Evolutionary conservation across 1,140 invertebrate genomes (phyloP), one percentile per base, ranked within the genome.

Genomic region (Rhyacophila brunnea): DNA sequence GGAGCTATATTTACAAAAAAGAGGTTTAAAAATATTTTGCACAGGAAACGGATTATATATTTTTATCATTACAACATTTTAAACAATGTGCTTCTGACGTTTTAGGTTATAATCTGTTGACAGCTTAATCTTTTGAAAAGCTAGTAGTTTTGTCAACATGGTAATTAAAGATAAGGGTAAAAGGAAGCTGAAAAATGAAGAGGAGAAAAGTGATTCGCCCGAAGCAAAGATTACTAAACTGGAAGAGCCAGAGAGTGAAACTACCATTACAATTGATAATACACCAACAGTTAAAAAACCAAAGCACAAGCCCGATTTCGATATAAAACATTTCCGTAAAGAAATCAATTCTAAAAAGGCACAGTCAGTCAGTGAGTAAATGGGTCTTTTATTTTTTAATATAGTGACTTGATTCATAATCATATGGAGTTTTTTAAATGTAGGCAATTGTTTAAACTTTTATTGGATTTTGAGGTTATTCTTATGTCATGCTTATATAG

Each of bases 301-400:
- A 34, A 45, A 50, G 9, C 36, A 17, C 61, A 66, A 65, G 9
- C 43, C 61, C 40, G 66, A 34, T 46, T 78, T 79, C 63, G 74
- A 79, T 63, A 64, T 79, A n/a, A 79, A 79, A 71, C 71, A 76
- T 61, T 78, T 79, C 54, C 66, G 77, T 4, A 79, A 77, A 66
- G 74, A 78, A 47, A 57, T 79, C 51, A 52, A 68, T 9, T 58
- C 58, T 19, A 74, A 73, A 17, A 69, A 69, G 11, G 74, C 71
- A 4, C 74, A 77, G 52, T 70, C 72, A 18, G 75, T 74, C 68
- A 72, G 77, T 79, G 66, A 73, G 72, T 64, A 48, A n/a, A 57
- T 32, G 38, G 5, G 19, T 17, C 11, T 49, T 51, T 1, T 38
- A 38, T 18, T 54, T 52, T 56, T 46, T 46, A 34, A 0, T 58